Conservation (phyloP, 2,113 vertebrate genomes). For the Pluvialis apricaria region DNA sequence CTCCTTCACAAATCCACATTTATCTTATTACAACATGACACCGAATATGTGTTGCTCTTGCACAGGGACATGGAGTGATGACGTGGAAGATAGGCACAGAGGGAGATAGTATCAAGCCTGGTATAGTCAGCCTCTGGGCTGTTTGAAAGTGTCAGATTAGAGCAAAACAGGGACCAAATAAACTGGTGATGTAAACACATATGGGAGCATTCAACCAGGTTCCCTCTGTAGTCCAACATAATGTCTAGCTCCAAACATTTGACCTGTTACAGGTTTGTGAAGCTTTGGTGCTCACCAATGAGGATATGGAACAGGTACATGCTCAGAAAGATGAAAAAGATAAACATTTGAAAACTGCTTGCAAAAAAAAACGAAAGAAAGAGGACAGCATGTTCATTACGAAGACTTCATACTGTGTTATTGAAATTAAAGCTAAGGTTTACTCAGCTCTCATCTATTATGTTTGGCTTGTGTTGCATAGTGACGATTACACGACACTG, state of each 20-base stretch:
- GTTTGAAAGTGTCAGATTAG: not conserved
- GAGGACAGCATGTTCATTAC: not conserved
- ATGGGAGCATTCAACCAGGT: fast-evolving
- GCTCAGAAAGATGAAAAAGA: not conserved
- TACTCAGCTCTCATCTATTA: not conserved
- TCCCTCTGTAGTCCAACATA: not conserved
- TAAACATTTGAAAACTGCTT: not conserved
- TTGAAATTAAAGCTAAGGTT: not conserved
- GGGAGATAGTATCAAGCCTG: not conserved
- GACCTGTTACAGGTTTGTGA: not conserved
- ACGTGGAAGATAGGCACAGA: not conserved
- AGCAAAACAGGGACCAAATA: not conserved
- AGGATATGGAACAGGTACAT: fast-evolving
- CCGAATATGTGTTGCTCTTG: not conserved
- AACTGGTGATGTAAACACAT: not conserved
- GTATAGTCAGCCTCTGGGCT: not conserved
- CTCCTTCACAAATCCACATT: not conserved
- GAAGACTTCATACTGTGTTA: not conserved
- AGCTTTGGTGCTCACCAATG: not conserved
- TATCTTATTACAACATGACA: not conserved
- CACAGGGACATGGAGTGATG: fast-evolving
- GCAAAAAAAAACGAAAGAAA: not conserved
- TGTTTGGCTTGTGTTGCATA: not conserved
- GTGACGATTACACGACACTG: not conserved
- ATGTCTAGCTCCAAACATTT: not conserved